Conservation (phyloP, 2,113 vertebrate genomes). For the Phainopepla nitens region DNA sequence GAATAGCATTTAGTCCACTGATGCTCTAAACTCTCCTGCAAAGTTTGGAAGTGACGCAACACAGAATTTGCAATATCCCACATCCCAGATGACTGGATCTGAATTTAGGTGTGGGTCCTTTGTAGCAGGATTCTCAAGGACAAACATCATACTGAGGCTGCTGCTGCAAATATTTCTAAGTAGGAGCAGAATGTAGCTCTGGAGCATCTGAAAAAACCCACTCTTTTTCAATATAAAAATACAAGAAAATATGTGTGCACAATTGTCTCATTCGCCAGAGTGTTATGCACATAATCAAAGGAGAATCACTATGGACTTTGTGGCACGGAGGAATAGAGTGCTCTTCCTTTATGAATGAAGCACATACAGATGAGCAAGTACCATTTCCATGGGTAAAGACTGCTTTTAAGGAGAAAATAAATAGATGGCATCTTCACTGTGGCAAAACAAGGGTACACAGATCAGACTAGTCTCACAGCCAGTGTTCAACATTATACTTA, state of each 20-base stretch:
- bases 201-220: neutral
- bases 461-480: neutral
- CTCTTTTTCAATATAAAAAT: conserved; percentile 21
- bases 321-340: conserved; percentile 6
- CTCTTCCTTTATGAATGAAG: conserved; percentile 30
- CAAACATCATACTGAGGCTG: neutral
- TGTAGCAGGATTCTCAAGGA: neutral
- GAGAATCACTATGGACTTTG: conserved; percentile 26
- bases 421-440: neutral
- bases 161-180: neutral
- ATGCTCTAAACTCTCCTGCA: neutral
- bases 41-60: neutral
- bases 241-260: neutral
- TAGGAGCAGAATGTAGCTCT: neutral
- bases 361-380: neutral
- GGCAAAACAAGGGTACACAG: neutral
- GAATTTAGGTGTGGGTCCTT: neutral
- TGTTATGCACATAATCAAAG: conserved; percentile 3
- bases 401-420: conserved; percentile 29
- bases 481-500: neutral
- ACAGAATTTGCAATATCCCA: neutral
- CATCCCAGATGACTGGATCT: accelerated
- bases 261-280: neutral
- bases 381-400: neutral
- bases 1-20: neutral